Base-by-base conservation (phyloP, 1,140 invertebrate genomes). In the Hylaeus volcanicus region DNA sequence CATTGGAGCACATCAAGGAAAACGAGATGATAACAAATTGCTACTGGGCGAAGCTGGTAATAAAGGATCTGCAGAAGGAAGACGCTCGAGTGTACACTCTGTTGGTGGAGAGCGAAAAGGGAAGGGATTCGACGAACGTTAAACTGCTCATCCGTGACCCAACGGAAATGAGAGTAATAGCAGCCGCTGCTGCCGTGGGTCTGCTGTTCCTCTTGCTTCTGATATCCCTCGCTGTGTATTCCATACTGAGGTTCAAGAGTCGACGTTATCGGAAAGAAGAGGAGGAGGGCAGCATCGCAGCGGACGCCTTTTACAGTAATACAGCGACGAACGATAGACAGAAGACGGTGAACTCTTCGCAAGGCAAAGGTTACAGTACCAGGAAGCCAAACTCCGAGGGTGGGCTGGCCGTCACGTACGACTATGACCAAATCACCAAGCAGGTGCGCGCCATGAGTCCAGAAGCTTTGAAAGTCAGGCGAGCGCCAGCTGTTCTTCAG, bases 1-100 rank as follows among this genome's bases (percentile, higher is more conserved):
- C 91, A 1, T 53, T 93, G 15, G 92, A 93, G 69, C 92, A 92
- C 37, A 92, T 93, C 65, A 81, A 88, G 14, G 92, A 93, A 71
- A 91, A 92, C 73, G 90, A 92, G 39, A 88, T 90, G 80, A 82
- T 88, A 68, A 93, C 91, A 1, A 92, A 93, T 80, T 93, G 93
- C 64, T 93, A 92, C 70, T 93, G 92, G 92, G 92, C 92, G 6
- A 92, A 93, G 64, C 79, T 93, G 5, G 89, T 93, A 61, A 93
- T 93, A 76, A 92, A 91, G 26, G 89, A 93, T 81, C 71, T 93
- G 5, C 90, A 90, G 48, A 92, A 88, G 51, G 92, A 93, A 63
- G 93, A 93, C 51, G 89, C 90, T 1, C 84, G 93, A 0, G 81
- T 92, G 2, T 93, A 93, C 73, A 93, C 89, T n/a, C 82, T 93